These are phyloP conservation scores for Matsumyia berberina DNA, from an alignment of 2,888 invertebrate genomes.

Conservation along the genomic window DNA sequence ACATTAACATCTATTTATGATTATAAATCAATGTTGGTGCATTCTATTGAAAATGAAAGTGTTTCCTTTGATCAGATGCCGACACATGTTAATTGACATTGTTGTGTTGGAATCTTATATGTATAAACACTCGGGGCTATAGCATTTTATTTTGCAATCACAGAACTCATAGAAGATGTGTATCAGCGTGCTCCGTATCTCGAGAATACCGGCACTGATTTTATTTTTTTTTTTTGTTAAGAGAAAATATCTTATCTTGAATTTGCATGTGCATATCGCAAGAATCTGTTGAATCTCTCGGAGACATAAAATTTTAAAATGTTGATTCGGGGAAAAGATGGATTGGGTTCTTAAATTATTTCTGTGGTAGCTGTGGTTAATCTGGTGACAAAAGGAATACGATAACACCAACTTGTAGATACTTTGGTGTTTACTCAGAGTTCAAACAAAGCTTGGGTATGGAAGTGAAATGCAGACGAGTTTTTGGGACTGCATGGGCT, in stretches of 20 bases:
- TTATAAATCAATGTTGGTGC: slow-evolving; percentile 3
- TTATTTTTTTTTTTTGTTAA: too few species aligned
- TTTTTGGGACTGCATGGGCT: too few species aligned
- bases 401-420: too few species aligned
- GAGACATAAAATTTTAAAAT: neutral
- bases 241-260: neutral
- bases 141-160: too few species aligned
- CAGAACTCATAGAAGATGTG: too few species aligned
- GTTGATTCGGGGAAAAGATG: neutral
- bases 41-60: neutral
- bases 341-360: neutral
- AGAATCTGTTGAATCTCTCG: neutral
- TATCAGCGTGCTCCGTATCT: neutral
- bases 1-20: neutral
- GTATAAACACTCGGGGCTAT: too few species aligned
- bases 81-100: slow-evolving; percentile 1
- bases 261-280: neutral
- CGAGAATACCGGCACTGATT: neutral
- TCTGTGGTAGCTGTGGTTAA: neutral
- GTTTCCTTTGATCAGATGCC: slow-evolving; percentile 4
- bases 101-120: neutral
- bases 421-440: too few species aligned
- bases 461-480: too few species aligned
- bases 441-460: too few species aligned
- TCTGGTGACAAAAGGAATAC: neutral